Conservation (phyloP, 2,797 vertebrate genomes). For the Enteromius mattozi region DNA sequence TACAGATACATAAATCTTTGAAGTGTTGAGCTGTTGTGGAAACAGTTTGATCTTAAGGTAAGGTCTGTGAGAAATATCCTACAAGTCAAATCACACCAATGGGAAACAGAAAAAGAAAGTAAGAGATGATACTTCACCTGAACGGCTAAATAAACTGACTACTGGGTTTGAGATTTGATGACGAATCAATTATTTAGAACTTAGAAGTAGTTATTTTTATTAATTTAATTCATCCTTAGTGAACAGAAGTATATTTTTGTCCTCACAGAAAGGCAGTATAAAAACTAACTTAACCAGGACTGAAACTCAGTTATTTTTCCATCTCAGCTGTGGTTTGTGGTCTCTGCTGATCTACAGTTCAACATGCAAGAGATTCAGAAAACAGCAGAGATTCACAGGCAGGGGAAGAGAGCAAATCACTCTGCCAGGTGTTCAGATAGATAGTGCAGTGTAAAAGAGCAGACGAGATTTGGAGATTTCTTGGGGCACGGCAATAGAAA, state of each 20-base stretch:
- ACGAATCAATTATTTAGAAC: neutral
- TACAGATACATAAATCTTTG: neutral
- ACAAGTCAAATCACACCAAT: neutral
- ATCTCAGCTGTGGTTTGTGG: neutral
- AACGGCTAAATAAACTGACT: neutral
- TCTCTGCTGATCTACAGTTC: constrained; percentile 25
- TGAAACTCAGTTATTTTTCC: constrained; percentile 4
- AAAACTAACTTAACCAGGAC: neutral
- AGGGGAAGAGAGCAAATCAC: constrained; percentile 23
- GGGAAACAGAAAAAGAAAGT: neutral
- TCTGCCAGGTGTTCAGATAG: constrained; percentile 31
- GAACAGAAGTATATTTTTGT: neutral
- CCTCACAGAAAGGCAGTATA: neutral
- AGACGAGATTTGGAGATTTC: constrained; percentile 27
- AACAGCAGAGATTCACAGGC: constrained; percentile 19
- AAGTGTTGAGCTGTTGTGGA: constrained; percentile 2
- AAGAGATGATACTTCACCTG: neutral
- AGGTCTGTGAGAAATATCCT: constrained; percentile 1
- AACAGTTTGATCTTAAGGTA: neutral
- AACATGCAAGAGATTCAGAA: constrained; percentile 23
- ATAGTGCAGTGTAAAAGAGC: constrained; percentile 19
- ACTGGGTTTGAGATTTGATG: neutral
- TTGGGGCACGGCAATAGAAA: constrained; percentile 25
- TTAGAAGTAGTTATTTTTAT: neutral
- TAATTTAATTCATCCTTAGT: neutral